Base-by-base conservation (phyloP, 92 coral and sea anemone species). In the Meandrina meandrites region DNA sequence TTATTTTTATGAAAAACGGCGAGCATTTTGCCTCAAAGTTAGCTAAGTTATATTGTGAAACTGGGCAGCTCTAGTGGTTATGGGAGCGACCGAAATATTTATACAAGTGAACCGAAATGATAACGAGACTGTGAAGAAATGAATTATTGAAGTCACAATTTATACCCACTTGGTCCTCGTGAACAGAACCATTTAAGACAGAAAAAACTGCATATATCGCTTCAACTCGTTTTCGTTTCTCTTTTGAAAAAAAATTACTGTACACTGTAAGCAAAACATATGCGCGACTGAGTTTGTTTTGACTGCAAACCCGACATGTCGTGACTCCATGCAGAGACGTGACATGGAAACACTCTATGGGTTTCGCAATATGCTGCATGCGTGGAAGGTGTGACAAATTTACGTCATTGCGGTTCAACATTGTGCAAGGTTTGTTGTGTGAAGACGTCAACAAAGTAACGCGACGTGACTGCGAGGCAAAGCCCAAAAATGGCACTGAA, bases 371-470 rank as follows among this genome's bases (percentile, higher is more conserved):
- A 60, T 30, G 36, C 31, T 71, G 77, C 42, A 70, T 17, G 68
- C 54, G 42, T 83, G 79, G 86, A 83, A 74, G 80, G 87, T 78
- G 87, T 84, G 87, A 84, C 87, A 58, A 73, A 73, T 36, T 74
- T 47, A 75, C 87, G 80, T 75, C 73, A 48, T 36, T 83, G 86
- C 86, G 86, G 79, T 72, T 56, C 21, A 17, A 68, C 22, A 19
- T 31, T 57, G 70, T 32, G 60, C 64, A 24, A 30, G n/a, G 40
- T 28, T 37, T 64, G 18, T 45, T 36, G 17, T 36, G 66, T 36
- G 56, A 18, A 53, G 64, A 83, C 87, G 71, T 83, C 80, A 54
- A 83, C 56, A 83, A 79, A 19, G 82, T 79, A 72, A 84, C 80
- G 74, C 80, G 80, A 84, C 62, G 58, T 82, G 53, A 71, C 47